phyloP scores from a whole-genome alignment of 2,888 invertebrate species.

The Labia minor region DNA sequence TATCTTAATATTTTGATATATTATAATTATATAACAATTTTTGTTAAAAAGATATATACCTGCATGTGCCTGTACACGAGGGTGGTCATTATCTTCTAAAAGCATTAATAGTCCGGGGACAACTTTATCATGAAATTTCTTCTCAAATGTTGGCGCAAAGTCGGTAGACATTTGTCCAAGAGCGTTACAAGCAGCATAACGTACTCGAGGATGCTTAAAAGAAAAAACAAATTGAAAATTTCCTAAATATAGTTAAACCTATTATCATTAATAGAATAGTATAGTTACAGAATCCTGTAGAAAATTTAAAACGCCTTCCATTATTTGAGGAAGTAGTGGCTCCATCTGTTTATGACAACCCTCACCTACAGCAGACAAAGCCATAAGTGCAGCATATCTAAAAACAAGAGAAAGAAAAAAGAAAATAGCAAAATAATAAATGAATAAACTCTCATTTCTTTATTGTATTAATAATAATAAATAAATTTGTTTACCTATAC shows the following conservation, averaged over 20 bases:
- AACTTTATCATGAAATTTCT: slow-evolving; percentile 93
- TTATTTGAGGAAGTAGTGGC: slow-evolving; percentile 79
- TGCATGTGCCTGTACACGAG: slow-evolving; percentile 82
- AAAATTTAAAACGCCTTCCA: slow-evolving; percentile 79
- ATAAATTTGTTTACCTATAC: slow-evolving; percentile 42
- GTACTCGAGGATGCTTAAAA: slow-evolving; percentile 71
- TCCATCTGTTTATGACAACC: slow-evolving; percentile 99
- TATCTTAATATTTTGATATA: no score
- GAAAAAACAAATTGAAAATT: not conserved
- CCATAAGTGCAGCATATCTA: slow-evolving; percentile 95
- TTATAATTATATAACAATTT: no score
- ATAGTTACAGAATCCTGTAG: slow-evolving; percentile 65
- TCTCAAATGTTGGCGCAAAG: slow-evolving; percentile 93
- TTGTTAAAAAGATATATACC: no score
- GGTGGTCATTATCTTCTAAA: slow-evolving; percentile 81
- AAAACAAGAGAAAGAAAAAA: slow-evolving; percentile 24
- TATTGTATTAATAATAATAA: no score
- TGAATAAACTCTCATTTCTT: not conserved
- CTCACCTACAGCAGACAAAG: slow-evolving; percentile 94
- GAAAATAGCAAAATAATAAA: no score
- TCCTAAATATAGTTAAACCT: not conserved
- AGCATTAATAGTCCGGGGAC: slow-evolving; percentile 82
- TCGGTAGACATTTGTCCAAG: slow-evolving; percentile 98
- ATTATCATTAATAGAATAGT: not conserved
- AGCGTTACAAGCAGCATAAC: slow-evolving; percentile 97